Percentiles rank a stretch among this genome's conserved stretches.
These are phyloP conservation scores for Caenorhabditis wallacei DNA, from an alignment of 2,888 invertebrate species.

Conservation along the genomic window DNA sequence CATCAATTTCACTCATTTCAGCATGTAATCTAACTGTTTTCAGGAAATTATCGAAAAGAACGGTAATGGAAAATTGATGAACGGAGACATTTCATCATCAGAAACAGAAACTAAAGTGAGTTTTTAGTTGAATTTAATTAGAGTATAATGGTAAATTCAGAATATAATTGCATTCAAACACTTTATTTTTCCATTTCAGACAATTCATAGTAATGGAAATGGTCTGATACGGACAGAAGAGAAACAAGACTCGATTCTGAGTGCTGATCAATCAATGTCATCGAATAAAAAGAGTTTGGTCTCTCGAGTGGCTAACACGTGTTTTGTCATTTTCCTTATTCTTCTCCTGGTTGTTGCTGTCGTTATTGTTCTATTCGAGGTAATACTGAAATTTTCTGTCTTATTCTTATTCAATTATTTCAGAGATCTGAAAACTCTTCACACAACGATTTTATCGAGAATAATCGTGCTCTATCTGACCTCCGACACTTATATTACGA, in stretches of 20 bases:
- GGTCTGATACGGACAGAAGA: slow-evolving; percentile 27
- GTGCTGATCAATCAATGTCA: background rate
- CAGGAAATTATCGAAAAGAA: slow-evolving; percentile 41
- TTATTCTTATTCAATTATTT: slow-evolving; percentile 2
- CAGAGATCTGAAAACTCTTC: slow-evolving; percentile 64
- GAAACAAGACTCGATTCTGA: slow-evolving; percentile 40
- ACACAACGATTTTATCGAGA: slow-evolving; percentile 67
- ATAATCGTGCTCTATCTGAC: slow-evolving; percentile 59
- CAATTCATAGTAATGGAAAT: slow-evolving; percentile 33
- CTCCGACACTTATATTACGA: slow-evolving; percentile 73
- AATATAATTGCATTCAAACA: background rate
- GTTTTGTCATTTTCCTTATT: slow-evolving; percentile 60
- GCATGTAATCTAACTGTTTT: slow-evolving; percentile 6
- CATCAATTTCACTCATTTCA: background rate
- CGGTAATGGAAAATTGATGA: slow-evolving; percentile 41
- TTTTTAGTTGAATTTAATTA: background rate
- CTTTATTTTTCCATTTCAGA: background rate
- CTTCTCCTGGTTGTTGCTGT: slow-evolving; percentile 62
- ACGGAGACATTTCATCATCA: slow-evolving; percentile 20
- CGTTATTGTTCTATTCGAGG: slow-evolving; percentile 66
- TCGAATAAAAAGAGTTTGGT: slow-evolving; percentile 26
- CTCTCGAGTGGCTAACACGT: slow-evolving; percentile 40
- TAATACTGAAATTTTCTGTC: slow-evolving; percentile 8
- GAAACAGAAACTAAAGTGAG: slow-evolving; percentile 14
- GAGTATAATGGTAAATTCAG: no score